phyloP scores from a whole-genome alignment of 2,113 vertebrate species.

The Bos indicus region DNA sequence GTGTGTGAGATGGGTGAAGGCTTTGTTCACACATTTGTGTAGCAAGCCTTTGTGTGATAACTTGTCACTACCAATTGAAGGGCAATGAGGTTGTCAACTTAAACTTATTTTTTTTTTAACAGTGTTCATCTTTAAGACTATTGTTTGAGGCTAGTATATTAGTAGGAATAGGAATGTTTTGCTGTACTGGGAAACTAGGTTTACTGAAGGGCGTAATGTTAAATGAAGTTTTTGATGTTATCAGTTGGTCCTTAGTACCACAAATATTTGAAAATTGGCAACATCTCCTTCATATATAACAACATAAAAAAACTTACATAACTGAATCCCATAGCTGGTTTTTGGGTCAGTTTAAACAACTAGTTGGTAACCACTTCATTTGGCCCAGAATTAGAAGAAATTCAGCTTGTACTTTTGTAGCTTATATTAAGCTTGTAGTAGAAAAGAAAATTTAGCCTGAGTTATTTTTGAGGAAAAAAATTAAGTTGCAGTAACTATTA shows the following conservation, averaged over 20 bases:
- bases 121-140: not conserved
- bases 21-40: constrained; percentile 29
- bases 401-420: constrained; percentile 34
- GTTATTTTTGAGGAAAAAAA: not conserved
- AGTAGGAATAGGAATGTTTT: constrained; percentile 11
- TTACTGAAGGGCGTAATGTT: not conserved
- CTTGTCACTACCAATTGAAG: not conserved
- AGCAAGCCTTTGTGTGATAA: not conserved
- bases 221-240: constrained; percentile 15
- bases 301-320: not conserved
- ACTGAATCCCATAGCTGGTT: not conserved
- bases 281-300: not conserved
- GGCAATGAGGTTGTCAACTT: not conserved
- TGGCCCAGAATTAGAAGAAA: not conserved
- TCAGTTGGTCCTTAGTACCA: not conserved
- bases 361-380: constrained; percentile 35
- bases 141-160: not conserved
- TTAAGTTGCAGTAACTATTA: not conserved
- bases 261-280: constrained; percentile 5
- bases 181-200: not conserved
- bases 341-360: constrained; percentile 27
- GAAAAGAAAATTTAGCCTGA: not conserved
- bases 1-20: constrained; percentile 41
- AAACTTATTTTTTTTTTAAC: constrained; percentile 27
- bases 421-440: constrained; percentile 56